Percentiles rank a stretch among this genome's conserved stretches.
These are phyloP conservation scores for Squalus acanthias DNA, from an alignment of 2,797 vertebrate genomes.

Conservation along the genomic window DNA sequence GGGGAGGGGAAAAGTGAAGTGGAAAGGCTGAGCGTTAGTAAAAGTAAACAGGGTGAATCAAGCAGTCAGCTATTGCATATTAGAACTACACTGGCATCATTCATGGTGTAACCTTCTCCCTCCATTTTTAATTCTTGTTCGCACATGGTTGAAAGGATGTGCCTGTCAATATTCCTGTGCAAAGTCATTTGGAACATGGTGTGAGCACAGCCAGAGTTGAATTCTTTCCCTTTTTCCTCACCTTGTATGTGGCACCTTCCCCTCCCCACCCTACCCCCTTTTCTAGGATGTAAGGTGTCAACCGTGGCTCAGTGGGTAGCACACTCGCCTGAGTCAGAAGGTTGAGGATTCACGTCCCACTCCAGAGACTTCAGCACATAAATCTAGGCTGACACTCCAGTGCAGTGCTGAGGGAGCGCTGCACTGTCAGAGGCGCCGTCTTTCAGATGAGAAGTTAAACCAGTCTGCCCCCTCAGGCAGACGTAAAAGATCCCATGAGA, in stretches of 20 bases:
- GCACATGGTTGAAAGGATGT: background rate
- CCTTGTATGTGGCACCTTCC: background rate
- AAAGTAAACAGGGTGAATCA: background rate
- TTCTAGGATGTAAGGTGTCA: background rate
- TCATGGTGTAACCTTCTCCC: background rate
- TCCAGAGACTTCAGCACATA: background rate
- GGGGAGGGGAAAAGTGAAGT: background rate
- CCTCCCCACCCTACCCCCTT: no score
- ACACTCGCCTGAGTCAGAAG: background rate
- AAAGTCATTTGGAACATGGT: background rate
- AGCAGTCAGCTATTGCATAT: background rate
- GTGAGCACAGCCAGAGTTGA: background rate
- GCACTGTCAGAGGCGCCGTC: background rate
- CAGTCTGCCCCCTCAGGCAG: background rate
- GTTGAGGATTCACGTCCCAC: background rate
- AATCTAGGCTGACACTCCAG: background rate
- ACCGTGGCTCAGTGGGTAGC: background rate
- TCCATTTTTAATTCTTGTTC: background rate
- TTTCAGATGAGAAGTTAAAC: background rate
- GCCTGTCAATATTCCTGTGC: background rate
- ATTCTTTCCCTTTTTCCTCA: background rate
- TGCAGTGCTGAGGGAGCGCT: background rate
- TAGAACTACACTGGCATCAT: background rate
- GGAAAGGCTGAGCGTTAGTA: background rate
- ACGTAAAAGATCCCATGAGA: background rate